A percentile compares a stretch with the other conserved stretches of the same genome.
These are phyloP conservation scores for Odontomyia ornata DNA, from an alignment of 2,888 invertebrate species.

Conservation along the genomic window DNA sequence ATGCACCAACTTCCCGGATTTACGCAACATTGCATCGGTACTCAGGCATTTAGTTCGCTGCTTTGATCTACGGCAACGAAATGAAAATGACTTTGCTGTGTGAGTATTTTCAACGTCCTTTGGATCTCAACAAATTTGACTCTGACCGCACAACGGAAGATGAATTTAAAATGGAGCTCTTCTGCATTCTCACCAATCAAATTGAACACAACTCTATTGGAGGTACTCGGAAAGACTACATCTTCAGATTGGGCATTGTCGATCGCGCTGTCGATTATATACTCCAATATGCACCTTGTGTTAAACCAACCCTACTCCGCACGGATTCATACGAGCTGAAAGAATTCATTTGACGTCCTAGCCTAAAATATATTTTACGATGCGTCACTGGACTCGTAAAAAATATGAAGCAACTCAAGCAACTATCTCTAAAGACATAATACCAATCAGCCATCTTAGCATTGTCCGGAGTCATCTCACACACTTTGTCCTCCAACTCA, in stretches of 20 bases:
- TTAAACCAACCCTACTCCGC: conserved; percentile 86
- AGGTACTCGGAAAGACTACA: conserved; percentile 89
- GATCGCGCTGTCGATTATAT: conserved; percentile 84
- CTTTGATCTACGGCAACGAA: too few species aligned
- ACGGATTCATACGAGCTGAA: conserved; percentile 95
- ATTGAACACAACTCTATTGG: conserved; percentile 94
- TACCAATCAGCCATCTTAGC: conserved; percentile 95
- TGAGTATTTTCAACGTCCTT: too few species aligned
- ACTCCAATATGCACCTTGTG: conserved; percentile 86
- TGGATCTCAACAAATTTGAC: too few species aligned
- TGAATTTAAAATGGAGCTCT: too few species aligned
- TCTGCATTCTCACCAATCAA: conserved; percentile 88
- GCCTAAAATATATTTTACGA: conserved; percentile 90
- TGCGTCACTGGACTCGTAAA: conserved; percentile 92
- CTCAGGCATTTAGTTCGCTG: conserved; percentile 84
- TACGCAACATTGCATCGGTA: conserved; percentile 78
- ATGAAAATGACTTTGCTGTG: too few species aligned
- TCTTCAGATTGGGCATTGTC: conserved; percentile 84
- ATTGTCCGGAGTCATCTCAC: too few species aligned
- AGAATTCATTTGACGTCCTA: conserved; percentile 93
- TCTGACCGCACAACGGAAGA: too few species aligned
- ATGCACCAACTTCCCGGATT: conserved; percentile 78
- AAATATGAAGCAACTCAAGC: conserved; percentile 93
- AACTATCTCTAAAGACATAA: conserved; percentile 86
- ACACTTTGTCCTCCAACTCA: too few species aligned